phyloP scores from a whole-genome alignment of 1,140 invertebrate species.

The Trichonephila clavata region DNA sequence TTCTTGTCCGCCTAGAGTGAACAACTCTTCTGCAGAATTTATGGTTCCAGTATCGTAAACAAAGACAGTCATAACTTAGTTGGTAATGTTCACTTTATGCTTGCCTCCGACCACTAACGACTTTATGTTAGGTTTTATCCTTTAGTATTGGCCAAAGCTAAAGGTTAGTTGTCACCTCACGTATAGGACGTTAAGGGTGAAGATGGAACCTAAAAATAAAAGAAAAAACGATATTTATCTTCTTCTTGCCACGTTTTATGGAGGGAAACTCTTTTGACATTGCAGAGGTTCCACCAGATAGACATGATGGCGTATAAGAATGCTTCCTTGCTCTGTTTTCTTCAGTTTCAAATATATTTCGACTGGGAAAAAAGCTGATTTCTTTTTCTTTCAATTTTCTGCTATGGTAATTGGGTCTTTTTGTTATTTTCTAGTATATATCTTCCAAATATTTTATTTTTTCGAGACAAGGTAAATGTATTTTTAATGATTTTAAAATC shows the following conservation, averaged over 20 bases:
- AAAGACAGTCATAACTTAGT: slow-evolving; percentile 63
- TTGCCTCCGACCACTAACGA: slow-evolving; percentile 42
- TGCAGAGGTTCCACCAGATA: slow-evolving; percentile 5
- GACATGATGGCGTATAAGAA: background rate
- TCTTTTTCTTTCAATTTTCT: too few relatives aligned
- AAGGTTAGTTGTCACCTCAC: slow-evolving; percentile 60
- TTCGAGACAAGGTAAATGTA: too few relatives aligned
- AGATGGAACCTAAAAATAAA: slow-evolving; percentile 26
- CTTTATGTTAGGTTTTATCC: slow-evolving; percentile 57
- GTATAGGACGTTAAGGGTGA: slow-evolving; percentile 48
- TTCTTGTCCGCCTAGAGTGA: background rate
- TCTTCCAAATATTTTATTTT: too few relatives aligned
- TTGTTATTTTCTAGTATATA: too few relatives aligned
- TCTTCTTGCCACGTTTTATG: slow-evolving; percentile 34
- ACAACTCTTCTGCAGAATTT: slow-evolving; percentile 38
- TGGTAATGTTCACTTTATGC: slow-evolving; percentile 59
- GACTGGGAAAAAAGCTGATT: background rate
- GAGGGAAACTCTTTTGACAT: slow-evolving; percentile 26
- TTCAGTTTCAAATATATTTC: background rate
- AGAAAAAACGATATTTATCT: slow-evolving; percentile 32
- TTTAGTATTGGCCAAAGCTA: slow-evolving; percentile 25
- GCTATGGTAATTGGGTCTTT: too few relatives aligned
- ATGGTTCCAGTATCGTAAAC: slow-evolving; percentile 53
- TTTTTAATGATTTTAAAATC: too few relatives aligned
- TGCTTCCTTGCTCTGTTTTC: background rate